Evolutionary conservation across 2,888 invertebrate species (phyloP).

Genomic region (Morpho deidamia): DNA sequence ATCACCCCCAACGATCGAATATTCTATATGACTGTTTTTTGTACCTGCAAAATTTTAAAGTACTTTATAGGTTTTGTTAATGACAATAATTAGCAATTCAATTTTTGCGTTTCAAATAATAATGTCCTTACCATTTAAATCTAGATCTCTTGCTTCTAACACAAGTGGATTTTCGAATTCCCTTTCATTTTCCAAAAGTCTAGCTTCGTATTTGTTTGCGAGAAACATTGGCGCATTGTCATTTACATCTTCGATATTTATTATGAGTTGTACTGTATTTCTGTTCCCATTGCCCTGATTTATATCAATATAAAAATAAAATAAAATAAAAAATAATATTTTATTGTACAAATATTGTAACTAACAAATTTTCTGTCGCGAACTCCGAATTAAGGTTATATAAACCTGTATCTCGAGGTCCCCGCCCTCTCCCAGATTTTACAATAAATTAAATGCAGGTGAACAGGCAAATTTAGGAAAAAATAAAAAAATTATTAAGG

Average conservation of each 20-base stretch:
- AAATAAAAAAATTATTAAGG: too few species aligned
- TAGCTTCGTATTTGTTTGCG: constrained; percentile 89
- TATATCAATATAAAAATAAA: too few species aligned
- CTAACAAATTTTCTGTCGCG: too few species aligned
- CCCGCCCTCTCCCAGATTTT: too few species aligned
- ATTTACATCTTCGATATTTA: constrained; percentile 91
- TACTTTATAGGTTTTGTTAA: too few species aligned
- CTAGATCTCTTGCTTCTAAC: constrained; percentile 90
- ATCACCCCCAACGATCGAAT: constrained; percentile 87
- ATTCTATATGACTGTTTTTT: constrained; percentile 90
- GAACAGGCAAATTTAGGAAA: too few species aligned
- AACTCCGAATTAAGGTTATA: too few species aligned
- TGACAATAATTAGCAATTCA: neutral
- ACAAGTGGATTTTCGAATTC: constrained; percentile 87
- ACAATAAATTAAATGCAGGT: too few species aligned
- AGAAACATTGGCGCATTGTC: constrained; percentile 93
- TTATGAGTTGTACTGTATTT: constrained; percentile 89
- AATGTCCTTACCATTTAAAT: constrained; percentile 84
- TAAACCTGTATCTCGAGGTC: too few species aligned
- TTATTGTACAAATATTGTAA: too few species aligned
- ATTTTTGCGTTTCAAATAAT: neutral
- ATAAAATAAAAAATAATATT: too few species aligned
- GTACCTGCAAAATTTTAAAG: constrained; percentile 75
- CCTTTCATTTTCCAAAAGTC: constrained; percentile 88
- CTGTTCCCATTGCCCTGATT: constrained; percentile 53